Evolutionary conservation across 2,888 invertebrate species (phyloP).

Genomic region (Hemaris fuciformis): DNA sequence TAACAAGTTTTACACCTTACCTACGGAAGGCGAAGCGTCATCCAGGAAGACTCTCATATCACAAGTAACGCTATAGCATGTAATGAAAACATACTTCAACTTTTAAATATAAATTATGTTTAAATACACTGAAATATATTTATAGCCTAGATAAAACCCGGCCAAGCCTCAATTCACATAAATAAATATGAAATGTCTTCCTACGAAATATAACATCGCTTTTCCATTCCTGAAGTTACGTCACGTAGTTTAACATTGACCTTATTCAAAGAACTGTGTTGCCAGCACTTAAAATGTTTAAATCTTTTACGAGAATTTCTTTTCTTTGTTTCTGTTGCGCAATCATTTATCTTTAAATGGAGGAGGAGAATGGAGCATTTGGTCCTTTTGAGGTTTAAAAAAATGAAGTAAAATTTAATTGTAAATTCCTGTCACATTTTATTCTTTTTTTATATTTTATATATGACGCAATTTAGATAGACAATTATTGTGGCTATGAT

Average conservation of each 20-base stretch:
- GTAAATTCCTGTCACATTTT: too few relatives aligned
- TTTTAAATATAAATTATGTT: too few relatives aligned
- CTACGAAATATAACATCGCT: not conserved
- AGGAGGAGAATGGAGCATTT: not conserved
- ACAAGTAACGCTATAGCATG: too few relatives aligned
- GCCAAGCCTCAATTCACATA: not conserved
- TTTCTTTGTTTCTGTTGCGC: not conserved
- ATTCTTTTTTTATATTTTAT: too few relatives aligned
- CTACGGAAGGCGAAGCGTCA: too few relatives aligned
- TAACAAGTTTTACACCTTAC: too few relatives aligned
- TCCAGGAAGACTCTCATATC: too few relatives aligned
- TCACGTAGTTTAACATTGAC: slow-evolving; percentile 2
- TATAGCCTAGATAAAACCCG: not conserved
- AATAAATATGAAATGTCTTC: not conserved
- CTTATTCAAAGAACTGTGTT: slow-evolving; percentile 1
- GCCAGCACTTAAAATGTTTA: not conserved
- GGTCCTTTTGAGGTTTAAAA: not conserved
- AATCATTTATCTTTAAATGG: not conserved
- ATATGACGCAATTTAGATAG: too few relatives aligned
- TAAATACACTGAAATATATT: not conserved
- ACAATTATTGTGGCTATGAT: too few relatives aligned
- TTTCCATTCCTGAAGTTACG: not conserved
- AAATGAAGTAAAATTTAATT: too few relatives aligned
- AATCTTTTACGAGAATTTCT: not conserved
- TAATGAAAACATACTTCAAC: too few relatives aligned